Evolutionary conservation across 1,140 invertebrate genomes (phyloP), one percentile per base, ranked within the genome.

Genomic region (Amyelois transitella): DNA sequence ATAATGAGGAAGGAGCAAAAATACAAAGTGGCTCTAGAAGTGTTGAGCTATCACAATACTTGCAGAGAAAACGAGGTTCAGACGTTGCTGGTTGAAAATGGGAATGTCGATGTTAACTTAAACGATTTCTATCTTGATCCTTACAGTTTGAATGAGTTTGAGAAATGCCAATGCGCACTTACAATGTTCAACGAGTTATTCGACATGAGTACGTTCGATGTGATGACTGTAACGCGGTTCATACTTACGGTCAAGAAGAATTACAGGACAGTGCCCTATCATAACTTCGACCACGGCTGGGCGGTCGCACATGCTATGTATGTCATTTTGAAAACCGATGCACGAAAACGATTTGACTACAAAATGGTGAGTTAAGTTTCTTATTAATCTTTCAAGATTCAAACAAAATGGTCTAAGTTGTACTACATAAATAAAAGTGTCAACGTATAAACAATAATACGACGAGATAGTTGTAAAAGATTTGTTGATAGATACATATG

Each of bases 271-370:
- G 94, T 96, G 0, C 93, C 94, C 0, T 96, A 96, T 72, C 95
- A 96, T 79, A 96, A 96, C 81, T 96, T 95, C 92, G 92, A 92
- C 14, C 95, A 96, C 73, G 95, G 94, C 0, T 96, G 96, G 89
- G 92, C 93, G 4, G 95, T 96, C 0, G 94, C 95, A 1, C 95
- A 96, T 76, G 91, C 93, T 8, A 94, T 95, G 91, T 96, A 94
- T 70, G 91, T 92, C 14, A 92, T 96, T 32, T 89, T 96, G 18
- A 94, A 94, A 62, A 72, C 62, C 45, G 80, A 83, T 32, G 45
- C 43, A 5, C 12, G 44, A 14, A 62, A 75, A 14, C 55, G 74
- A 44, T 82, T 80, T 53, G 64, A 74, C 51, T 73, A 71, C 38
- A 82, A 77, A 61, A 74, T 70, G 73, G 77, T 78, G 61, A 69